phyloP scores from a whole-genome alignment of 2,888 invertebrate genomes.

The Laspeyria flexula region DNA sequence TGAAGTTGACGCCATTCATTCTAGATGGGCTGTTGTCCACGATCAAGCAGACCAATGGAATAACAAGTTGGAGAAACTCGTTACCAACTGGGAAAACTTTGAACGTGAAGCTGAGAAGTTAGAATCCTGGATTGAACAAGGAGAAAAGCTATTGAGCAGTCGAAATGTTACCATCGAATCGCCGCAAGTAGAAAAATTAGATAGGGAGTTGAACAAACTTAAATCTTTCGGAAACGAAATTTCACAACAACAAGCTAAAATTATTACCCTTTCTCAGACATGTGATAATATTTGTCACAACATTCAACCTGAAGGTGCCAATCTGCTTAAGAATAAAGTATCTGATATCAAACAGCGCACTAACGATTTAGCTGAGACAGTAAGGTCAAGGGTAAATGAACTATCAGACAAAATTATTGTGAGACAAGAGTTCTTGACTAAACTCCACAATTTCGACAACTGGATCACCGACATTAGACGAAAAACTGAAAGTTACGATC shows the following conservation, averaged over 20 bases:
- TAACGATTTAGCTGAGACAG: constrained; percentile 90
- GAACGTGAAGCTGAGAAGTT: constrained; percentile 91
- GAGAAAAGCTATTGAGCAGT: constrained; percentile 87
- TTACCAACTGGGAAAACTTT: constrained; percentile 93
- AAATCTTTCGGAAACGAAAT: constrained; percentile 94
- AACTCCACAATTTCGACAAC: constrained; percentile 91
- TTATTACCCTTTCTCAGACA: constrained; percentile 92
- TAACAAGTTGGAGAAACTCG: constrained; percentile 91
- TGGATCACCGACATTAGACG: constrained; percentile 92
- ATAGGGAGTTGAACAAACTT: constrained; percentile 90
- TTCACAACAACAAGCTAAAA: constrained; percentile 93
- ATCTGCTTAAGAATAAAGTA: constrained; percentile 89
- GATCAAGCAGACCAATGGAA: constrained; percentile 92
- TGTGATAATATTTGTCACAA: constrained; percentile 92
- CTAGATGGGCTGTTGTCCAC: constrained; percentile 94
- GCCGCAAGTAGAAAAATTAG: constrained; percentile 91
- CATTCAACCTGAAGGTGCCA: constrained; percentile 92
- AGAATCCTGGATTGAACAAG: constrained; percentile 91
- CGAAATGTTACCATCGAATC: constrained; percentile 88
- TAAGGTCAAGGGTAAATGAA: constrained; percentile 91
- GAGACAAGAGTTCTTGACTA: constrained; percentile 93
- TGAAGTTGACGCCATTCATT: constrained; percentile 93
- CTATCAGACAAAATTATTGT: constrained; percentile 93
- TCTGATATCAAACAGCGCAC: constrained; percentile 91
- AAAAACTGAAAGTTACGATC: constrained; percentile 91